Base-by-base conservation (phyloP, 2,797 vertebrate species). In the Darevskia nairensis region DNA sequence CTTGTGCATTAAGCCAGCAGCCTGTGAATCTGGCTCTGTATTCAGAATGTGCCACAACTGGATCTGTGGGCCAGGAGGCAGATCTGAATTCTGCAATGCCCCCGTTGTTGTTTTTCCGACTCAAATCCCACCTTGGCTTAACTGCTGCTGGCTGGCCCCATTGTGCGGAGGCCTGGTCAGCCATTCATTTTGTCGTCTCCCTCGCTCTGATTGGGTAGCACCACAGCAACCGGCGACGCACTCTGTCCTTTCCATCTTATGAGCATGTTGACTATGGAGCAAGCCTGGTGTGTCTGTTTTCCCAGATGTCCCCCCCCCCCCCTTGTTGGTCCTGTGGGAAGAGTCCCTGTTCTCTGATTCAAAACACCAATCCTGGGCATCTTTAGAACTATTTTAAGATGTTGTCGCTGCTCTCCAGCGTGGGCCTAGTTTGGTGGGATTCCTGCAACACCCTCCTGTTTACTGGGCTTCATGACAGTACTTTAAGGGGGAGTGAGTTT, bases 381-480 rank as follows among this genome's bases (percentile, higher is more conserved):
- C 2, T 1, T 79, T n/a, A 27, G 13, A 0, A 11, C 27, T 17
- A 11, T 5, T 10, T 25, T 25, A 7, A 23, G 15, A 61, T 7
- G 32, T 23, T 27, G 15, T 1, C 5, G 17, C 27, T n/a, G 76
- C 17, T 41, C 74, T 41, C 8, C 2, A 13, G 29, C 3, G 50
- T 9, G 13, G 1, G 3, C 3, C 11, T 17, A 1, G 8, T 13
- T 29, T 17, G 23, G 6, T 6, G 35, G n/a, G 61, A 9, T 13
- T 35, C 19, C 9, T 39, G 55, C 21, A 19, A 61, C 10, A 13
- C 6, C 29, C 1, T 8, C 1, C 3, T 9, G 11, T 17, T 80
- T 59, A 15, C 19, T 19, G 27, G 39, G 13, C 3, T 19, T 77
- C 23, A 5, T 46, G n/a, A 3, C 13, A 2, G 32, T 19, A 35